Evolutionary conservation across 2,888 invertebrate genomes (phyloP).

Genomic region (Atrina japonica): DNA sequence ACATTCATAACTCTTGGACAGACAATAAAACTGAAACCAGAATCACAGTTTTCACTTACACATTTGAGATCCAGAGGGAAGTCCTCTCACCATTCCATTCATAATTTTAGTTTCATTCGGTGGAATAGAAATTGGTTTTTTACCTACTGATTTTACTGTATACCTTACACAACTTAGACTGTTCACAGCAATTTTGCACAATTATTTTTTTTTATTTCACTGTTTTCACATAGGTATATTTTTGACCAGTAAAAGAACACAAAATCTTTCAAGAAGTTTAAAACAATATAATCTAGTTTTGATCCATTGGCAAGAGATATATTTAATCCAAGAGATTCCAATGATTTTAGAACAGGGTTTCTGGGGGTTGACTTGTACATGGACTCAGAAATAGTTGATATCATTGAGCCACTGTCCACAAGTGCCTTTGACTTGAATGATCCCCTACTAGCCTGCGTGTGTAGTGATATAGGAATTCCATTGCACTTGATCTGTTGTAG

Average conservation of each 20-base stretch:
- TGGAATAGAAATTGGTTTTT: too few relatives aligned
- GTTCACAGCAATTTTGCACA: constrained; percentile 17
- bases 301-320: constrained; percentile 35
- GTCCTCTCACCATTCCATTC: constrained; percentile 11
- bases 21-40: constrained; percentile 8
- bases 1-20: constrained; percentile 27
- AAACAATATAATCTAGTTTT: constrained; percentile 9
- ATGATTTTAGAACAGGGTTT: constrained; percentile 11
- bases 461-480: too few relatives aligned
- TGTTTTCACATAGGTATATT: too few relatives aligned
- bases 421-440: constrained; percentile 5
- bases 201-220: not conserved
- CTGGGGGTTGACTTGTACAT: too few relatives aligned
- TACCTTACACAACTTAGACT: too few relatives aligned
- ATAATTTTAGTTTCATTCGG: too few relatives aligned
- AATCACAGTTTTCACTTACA: constrained; percentile 25
- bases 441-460: not conserved
- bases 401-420: not conserved
- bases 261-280: constrained; percentile 18
- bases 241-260: constrained; percentile 13
- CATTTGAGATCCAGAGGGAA: constrained; percentile 16
- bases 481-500: too few relatives aligned
- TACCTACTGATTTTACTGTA: too few relatives aligned
- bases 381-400: too few relatives aligned
- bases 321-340: constrained; percentile 16